phyloP scores from a whole-genome alignment of 2,888 invertebrate genomes.

The Lobophora halterata region DNA sequence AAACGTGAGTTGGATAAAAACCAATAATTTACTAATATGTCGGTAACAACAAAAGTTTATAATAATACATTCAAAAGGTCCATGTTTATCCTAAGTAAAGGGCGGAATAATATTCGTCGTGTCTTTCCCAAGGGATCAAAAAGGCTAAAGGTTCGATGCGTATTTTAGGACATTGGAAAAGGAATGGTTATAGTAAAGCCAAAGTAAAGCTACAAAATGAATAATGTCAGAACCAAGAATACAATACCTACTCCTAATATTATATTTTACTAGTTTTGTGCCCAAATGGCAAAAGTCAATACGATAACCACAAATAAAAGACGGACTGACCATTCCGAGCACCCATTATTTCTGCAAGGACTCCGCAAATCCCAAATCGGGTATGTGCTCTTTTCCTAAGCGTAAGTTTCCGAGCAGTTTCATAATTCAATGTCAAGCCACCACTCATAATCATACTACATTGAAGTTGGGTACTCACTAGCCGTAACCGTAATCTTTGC shows the following conservation, averaged over 20 bases:
- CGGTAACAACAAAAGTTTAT: slow-evolving; percentile 64
- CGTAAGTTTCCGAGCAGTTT: slow-evolving; percentile 68
- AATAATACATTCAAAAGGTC: slow-evolving; percentile 65
- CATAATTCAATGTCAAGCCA: slow-evolving; percentile 68
- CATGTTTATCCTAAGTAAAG: slow-evolving; percentile 52
- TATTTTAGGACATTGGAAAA: slow-evolving; percentile 56
- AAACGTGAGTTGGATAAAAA: slow-evolving; percentile 40
- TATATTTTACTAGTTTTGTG: not conserved
- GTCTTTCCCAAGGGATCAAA: slow-evolving; percentile 56
- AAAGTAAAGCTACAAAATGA: slow-evolving; percentile 51
- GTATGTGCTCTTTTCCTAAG: slow-evolving; percentile 51
- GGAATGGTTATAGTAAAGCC: slow-evolving; percentile 55
- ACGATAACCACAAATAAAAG: slow-evolving; percentile 46
- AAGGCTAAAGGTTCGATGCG: slow-evolving; percentile 66
- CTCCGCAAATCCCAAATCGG: slow-evolving; percentile 70
- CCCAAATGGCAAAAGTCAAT: too few species aligned
- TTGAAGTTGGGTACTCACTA: too few species aligned
- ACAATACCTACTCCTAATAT: not conserved
- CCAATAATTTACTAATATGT: slow-evolving; percentile 58
- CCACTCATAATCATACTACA: slow-evolving; percentile 57
- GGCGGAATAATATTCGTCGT: slow-evolving; percentile 63
- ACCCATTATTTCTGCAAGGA: slow-evolving; percentile 63
- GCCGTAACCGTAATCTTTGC: too few species aligned
- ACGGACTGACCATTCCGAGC: too few species aligned
- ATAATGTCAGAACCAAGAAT: slow-evolving; percentile 26